These are phyloP conservation scores for Episyrphus balteatus DNA, from an alignment of 1,140 invertebrate species.

Conservation along the genomic window DNA sequence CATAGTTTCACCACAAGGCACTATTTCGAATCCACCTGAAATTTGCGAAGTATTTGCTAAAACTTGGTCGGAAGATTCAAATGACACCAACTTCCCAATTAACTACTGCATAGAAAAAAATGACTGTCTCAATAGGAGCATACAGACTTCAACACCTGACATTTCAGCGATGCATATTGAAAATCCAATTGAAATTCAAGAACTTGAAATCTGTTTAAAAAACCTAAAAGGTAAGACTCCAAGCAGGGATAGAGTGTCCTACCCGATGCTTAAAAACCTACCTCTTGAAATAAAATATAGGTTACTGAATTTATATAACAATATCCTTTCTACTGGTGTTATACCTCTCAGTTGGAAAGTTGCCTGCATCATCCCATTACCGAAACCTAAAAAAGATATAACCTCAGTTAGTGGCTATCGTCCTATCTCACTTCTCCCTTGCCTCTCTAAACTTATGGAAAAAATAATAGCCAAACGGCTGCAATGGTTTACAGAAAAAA, in stretches of 20 bases:
- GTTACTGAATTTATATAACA: conserved; percentile 6
- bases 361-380: neutral
- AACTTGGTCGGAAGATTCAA: too few relatives aligned
- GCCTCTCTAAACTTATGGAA: conserved; percentile 1
- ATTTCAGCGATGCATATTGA: neutral
- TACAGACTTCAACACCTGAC: neutral
- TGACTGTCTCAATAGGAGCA: neutral
- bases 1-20: too few relatives aligned
- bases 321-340: neutral
- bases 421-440: conserved; percentile 7
- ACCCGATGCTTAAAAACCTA: conserved; percentile 7
- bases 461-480: conserved; percentile 8
- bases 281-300: conserved; percentile 3
- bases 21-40: too few relatives aligned
- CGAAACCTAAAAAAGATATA: conserved; percentile 4
- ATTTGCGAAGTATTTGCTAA: too few relatives aligned
- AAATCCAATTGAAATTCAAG: neutral
- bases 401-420: conserved; percentile 3
- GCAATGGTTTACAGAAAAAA: conserved; percentile 6
- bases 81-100: too few relatives aligned
- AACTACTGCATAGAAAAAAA: neutral
- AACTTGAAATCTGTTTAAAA: neutral
- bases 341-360: conserved; percentile 2
- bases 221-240: conserved; percentile 10
- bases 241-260: conserved; percentile 6